phyloP scores from a whole-genome alignment of 2,113 vertebrate genomes.

The Copsychus sechellarum region DNA sequence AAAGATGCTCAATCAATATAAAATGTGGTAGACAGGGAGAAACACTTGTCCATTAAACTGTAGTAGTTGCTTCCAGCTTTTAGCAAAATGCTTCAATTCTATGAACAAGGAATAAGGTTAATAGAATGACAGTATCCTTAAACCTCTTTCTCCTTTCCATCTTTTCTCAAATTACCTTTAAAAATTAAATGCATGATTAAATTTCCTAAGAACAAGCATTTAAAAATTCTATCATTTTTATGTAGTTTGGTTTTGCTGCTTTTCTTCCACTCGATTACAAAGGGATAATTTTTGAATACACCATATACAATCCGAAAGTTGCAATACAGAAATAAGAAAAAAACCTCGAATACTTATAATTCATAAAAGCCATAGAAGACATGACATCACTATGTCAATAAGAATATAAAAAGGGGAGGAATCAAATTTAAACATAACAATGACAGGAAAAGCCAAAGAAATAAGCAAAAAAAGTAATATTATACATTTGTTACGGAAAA shows the following conservation, averaged over 20 bases:
- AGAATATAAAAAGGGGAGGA: not conserved
- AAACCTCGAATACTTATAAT: not conserved
- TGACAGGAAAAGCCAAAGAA: not conserved
- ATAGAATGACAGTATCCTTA: not conserved
- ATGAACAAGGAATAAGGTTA: not conserved
- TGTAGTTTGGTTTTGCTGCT: not conserved
- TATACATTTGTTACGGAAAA: not conserved
- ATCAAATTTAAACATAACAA: not conserved
- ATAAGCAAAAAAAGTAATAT: not conserved
- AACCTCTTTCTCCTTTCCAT: not conserved
- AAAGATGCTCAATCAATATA: not conserved
- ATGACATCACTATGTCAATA: not conserved
- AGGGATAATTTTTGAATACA: not conserved
- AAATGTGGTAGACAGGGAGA: not conserved
- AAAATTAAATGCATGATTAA: not conserved
- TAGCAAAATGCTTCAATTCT: not conserved
- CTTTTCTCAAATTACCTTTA: not conserved
- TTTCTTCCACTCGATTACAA: not conserved
- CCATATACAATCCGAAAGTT: not conserved
- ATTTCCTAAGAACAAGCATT: not conserved
- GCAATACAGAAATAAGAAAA: not conserved
- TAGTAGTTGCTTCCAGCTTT: not conserved
- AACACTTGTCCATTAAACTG: not conserved
- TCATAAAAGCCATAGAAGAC: not conserved
- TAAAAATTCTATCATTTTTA: not conserved